Conservation (phyloP, 1,140 invertebrate species). For the Drosophila nigrodunni region DNA sequence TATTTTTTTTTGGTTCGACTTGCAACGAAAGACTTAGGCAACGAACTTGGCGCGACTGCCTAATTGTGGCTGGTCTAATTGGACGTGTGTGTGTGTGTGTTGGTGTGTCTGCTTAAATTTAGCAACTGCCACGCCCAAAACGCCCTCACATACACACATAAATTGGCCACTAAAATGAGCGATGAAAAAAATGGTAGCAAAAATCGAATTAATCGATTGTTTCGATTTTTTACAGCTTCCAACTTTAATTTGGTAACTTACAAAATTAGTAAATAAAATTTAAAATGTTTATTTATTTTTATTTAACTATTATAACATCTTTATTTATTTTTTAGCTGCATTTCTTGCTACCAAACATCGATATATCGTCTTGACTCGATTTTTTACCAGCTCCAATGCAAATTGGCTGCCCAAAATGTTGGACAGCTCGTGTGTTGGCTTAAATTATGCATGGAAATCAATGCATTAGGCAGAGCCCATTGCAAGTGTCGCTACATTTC, state of each 20-base stretch:
- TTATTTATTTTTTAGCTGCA: too few relatives aligned
- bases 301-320: too few relatives aligned
- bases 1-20: slow-evolving; percentile 13
- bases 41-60: slow-evolving; percentile 45
- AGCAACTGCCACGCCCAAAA: slow-evolving; percentile 24
- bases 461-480: slow-evolving; percentile 8
- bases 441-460: slow-evolving; percentile 39
- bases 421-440: slow-evolving; percentile 35
- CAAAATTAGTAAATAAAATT: too few relatives aligned
- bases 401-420: slow-evolving; percentile 40
- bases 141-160: slow-evolving; percentile 13
- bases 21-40: slow-evolving; percentile 69
- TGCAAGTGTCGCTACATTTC: slow-evolving; percentile 37
- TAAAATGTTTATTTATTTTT: too few relatives aligned
- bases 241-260: too few relatives aligned
- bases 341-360: too few relatives aligned
- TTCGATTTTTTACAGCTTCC: too few relatives aligned
- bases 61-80: slow-evolving; percentile 32
- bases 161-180: slow-evolving; percentile 20
- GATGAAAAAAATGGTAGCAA: too few relatives aligned
- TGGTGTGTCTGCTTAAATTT: slow-evolving; percentile 22
- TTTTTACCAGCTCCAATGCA: neutral
- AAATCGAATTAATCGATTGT: too few relatives aligned
- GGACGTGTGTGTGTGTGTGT: neutral
- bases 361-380: too few relatives aligned